A percentile compares a stretch with the other conserved stretches of the same genome.
These are phyloP conservation scores for Anthopleura sola DNA, from an alignment of 64 coral and sea anemone species.

Conservation along the genomic window DNA sequence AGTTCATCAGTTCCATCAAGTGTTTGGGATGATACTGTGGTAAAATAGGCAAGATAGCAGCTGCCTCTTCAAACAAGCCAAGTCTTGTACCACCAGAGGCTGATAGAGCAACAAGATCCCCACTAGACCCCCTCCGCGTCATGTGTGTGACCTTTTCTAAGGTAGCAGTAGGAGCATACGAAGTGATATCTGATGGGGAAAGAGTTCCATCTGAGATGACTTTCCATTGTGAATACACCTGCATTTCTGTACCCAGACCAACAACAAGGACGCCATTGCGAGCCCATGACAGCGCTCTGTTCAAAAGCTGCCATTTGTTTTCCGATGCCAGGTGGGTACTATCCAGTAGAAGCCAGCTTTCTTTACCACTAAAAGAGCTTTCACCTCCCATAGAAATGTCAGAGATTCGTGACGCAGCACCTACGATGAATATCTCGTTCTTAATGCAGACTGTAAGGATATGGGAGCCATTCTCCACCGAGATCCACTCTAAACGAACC, in stretches of 20 bases:
- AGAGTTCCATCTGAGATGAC: slow-evolving; percentile 45
- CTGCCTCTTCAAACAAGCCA: slow-evolving; percentile 87
- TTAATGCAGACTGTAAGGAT: slow-evolving; percentile 80
- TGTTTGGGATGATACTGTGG: slow-evolving; percentile 98
- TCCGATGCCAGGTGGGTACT: slow-evolving; percentile 70
- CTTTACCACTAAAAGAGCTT: slow-evolving; percentile 41
- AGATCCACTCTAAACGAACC: slow-evolving; percentile 88
- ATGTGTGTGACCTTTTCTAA: slow-evolving; percentile 59
- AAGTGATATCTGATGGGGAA: slow-evolving; percentile 58
- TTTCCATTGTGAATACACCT: slow-evolving; percentile 70
- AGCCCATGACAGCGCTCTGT: slow-evolving; percentile 75
- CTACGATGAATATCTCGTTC: slow-evolving; percentile 82
- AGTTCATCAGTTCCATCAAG: slow-evolving; percentile 98
- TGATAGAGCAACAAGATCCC: slow-evolving; percentile 69
- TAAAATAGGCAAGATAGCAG: slow-evolving; percentile 70
- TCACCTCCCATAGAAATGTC: slow-evolving; percentile 51
- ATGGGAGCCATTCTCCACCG: slow-evolving; percentile 79
- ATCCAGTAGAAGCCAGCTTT: slow-evolving; percentile 79
- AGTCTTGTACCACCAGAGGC: slow-evolving; percentile 47
- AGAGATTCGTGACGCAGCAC: slow-evolving; percentile 66
- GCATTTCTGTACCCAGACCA: slow-evolving; percentile 88
- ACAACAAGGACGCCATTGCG: slow-evolving; percentile 90
- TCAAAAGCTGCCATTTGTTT: slow-evolving; percentile 73
- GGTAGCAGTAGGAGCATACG: slow-evolving; percentile 54
- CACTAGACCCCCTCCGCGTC: slow-evolving; percentile 41